Percentiles rank a stretch among this genome's conserved stretches.
phyloP scores from a whole-genome alignment of 1,140 invertebrate genomes.

The Drosophila kohkoa region DNA sequence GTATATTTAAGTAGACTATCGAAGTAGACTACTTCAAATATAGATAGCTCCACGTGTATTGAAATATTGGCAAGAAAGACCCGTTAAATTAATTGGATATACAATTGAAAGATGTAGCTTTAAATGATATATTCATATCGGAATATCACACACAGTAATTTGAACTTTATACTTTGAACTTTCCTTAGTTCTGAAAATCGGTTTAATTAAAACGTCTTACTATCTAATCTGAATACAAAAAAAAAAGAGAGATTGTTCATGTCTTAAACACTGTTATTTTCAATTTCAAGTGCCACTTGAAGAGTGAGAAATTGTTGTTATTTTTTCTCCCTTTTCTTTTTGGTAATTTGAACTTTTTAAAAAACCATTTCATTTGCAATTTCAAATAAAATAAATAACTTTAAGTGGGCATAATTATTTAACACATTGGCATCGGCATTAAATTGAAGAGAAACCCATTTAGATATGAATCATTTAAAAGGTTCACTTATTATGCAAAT shows the following conservation, averaged over 20 bases:
- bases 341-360: slow-evolving; percentile 44
- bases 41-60: too few relatives aligned
- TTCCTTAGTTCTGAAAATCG: slow-evolving; percentile 3
- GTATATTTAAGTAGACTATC: too few relatives aligned
- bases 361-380: slow-evolving; percentile 14
- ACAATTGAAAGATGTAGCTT: not conserved
- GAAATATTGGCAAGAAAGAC: too few relatives aligned
- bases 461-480: slow-evolving; percentile 38
- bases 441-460: slow-evolving; percentile 13
- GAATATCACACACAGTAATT: too few relatives aligned
- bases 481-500: slow-evolving; percentile 40
- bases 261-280: slow-evolving; percentile 53
- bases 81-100: not conserved
- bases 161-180: slow-evolving; percentile 13
- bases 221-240: slow-evolving; percentile 61
- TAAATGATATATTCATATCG: too few relatives aligned
- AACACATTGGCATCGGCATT: slow-evolving; percentile 1
- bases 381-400: slow-evolving; percentile 25
- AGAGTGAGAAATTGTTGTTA: not conserved
- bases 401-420: slow-evolving; percentile 22
- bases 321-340: slow-evolving; percentile 27
- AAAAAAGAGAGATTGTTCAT: slow-evolving; percentile 47
- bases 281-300: slow-evolving; percentile 58
- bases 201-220: slow-evolving; percentile 32
- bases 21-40: too few relatives aligned